These are phyloP conservation scores for Campoplex capitator DNA, from an alignment of 2,888 invertebrate genomes.

Conservation along the genomic window DNA sequence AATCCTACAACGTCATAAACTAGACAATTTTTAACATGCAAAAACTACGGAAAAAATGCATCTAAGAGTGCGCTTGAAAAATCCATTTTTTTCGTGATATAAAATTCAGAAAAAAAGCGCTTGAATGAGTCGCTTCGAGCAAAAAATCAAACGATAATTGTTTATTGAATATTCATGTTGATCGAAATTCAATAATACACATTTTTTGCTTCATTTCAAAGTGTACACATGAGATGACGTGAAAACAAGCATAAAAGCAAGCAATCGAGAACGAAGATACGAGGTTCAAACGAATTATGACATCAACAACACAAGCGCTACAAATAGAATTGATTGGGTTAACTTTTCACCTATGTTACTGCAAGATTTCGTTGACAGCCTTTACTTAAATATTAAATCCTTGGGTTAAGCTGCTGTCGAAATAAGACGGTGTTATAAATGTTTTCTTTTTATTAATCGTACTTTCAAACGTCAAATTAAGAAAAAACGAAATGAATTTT, in stretches of 20 bases:
- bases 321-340: constrained; percentile 72
- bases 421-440: constrained; percentile 81
- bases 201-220: not conserved
- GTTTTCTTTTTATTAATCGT: constrained; percentile 15
- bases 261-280: constrained; percentile 54
- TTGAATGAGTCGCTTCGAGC: not conserved
- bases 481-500: not conserved
- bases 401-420: constrained; percentile 84
- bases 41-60: not conserved
- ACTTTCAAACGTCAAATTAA: constrained; percentile 25
- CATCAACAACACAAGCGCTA: constrained; percentile 70
- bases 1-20: too few relatives aligned
- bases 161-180: not conserved
- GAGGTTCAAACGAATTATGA: constrained; percentile 56
- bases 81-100: not conserved
- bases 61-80: not conserved
- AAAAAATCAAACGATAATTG: not conserved
- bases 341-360: constrained; percentile 83
- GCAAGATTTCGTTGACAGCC: constrained; percentile 82
- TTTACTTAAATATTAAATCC: constrained; percentile 82
- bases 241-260: not conserved
- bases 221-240: not conserved
- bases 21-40: not conserved
- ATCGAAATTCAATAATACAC: not conserved
- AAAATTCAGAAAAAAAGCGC: not conserved